These are phyloP conservation scores for Dromius quadrimaculatus DNA, from an alignment of 2,888 invertebrate genomes.

Conservation along the genomic window DNA sequence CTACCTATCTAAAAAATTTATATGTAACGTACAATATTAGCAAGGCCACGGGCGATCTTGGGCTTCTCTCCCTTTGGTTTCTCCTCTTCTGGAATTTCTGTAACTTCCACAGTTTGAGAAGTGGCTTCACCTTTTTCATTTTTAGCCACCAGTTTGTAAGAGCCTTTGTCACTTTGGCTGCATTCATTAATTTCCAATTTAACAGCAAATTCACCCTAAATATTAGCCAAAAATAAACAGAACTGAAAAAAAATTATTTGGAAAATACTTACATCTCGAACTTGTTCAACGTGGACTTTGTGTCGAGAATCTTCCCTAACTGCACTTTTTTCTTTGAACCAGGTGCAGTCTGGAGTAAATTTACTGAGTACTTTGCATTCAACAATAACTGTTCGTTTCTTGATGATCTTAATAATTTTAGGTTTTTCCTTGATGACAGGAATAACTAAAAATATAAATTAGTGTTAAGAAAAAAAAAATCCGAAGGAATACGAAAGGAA, in stretches of 20 bases:
- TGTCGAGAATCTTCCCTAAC: constrained; percentile 84
- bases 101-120: constrained; percentile 88
- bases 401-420: constrained; percentile 89
- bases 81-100: constrained; percentile 82
- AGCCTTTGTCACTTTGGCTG: constrained; percentile 84
- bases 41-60: constrained; percentile 81
- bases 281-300: constrained; percentile 81
- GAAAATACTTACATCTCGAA: constrained; percentile 75
- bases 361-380: constrained; percentile 94
- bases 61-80: constrained; percentile 85
- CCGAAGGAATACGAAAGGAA: neutral
- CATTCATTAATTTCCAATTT: constrained; percentile 91
- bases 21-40: constrained; percentile 80
- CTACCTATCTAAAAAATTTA: too few relatives aligned
- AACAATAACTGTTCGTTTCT: constrained; percentile 92
- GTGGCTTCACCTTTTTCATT: constrained; percentile 94
- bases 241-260: neutral
- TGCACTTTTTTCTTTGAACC: constrained; percentile 89
- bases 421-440: constrained; percentile 95
- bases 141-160: constrained; percentile 90
- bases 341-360: constrained; percentile 92
- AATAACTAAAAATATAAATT: constrained; percentile 73
- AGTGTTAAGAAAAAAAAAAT: constrained; percentile 6
- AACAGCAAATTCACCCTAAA: constrained; percentile 87
- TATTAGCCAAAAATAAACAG: constrained; percentile 6